Base-by-base conservation (phyloP, 1,140 invertebrate genomes). In the Eufriesea mexicana region DNA sequence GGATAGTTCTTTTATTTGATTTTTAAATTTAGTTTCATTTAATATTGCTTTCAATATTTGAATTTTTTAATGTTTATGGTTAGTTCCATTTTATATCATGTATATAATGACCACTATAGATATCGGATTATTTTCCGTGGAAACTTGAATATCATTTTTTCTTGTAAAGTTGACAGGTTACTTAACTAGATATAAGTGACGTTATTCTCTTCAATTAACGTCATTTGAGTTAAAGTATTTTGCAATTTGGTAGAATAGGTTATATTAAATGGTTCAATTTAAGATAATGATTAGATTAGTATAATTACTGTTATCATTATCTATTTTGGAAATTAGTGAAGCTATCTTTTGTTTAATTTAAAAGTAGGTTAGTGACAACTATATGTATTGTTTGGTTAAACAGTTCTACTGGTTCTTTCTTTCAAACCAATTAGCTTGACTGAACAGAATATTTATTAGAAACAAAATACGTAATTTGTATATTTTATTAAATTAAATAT, bases 281-380 rank as follows among this genome's bases (percentile, higher is more conserved):
- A 64, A 28, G 12, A 20, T 51, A 23, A 64, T 20, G 2, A 28
- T 42, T 4, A 20, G 2, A 28, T 42, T 4, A 25, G 8, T 10
- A 68, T 72, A 42, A 20, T 64, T 42, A 67, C 64, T n/a, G 18
- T n/a, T 20, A 9, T 14, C 28, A 2, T 35, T 23, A 16, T 54
- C 66, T 66, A 49, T 66, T 42, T 54, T 16, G 2, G 12, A 66
- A 77, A 77, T 77, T 61, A 23, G 66, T 64, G 49, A 25, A 42
- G n/a, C 14, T 18, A 5, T n/a, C 75, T 77, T 66, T 77, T n/a
- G 23, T 51, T 77, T 54, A 54, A 64, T 42, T 66, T 20, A 49
- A 77, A 64, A 66, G 61, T 66, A 77, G 61, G 61, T 51, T 66
- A 66, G 28, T 28, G 28, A 18, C 20, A 35, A 12, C 12, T n/a